Evolutionary conservation across 2,888 invertebrate genomes (phyloP).

Genomic region (Masnerella sp.): DNA sequence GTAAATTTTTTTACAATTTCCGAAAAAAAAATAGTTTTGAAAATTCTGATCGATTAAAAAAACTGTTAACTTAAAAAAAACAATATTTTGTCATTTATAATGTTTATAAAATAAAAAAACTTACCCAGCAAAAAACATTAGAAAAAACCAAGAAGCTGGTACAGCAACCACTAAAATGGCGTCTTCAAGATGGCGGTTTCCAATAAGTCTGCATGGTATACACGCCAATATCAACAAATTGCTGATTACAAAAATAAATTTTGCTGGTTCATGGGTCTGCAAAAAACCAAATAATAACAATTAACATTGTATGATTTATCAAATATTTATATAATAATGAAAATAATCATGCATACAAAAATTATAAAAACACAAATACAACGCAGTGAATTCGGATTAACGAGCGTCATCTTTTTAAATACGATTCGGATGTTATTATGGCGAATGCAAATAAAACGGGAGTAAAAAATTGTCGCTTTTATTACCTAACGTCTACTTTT

Average conservation of each 20-base stretch:
- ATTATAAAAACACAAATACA: too few relatives aligned
- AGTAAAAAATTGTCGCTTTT: slow-evolving; percentile 7
- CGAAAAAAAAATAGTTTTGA: too few relatives aligned
- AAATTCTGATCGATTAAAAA: too few relatives aligned
- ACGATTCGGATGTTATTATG: slow-evolving; percentile 10
- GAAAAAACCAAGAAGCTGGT: slow-evolving; percentile 97
- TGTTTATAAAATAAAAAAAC: slow-evolving; percentile 47
- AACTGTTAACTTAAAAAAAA: too few relatives aligned
- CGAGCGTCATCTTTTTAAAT: slow-evolving; percentile 12
- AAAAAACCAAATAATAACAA: slow-evolving; percentile 61
- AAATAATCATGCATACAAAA: too few relatives aligned
- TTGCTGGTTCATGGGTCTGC: slow-evolving; percentile 95
- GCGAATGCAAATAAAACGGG: slow-evolving; percentile 21
- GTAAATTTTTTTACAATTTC: too few relatives aligned
- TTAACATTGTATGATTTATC: too few relatives aligned
- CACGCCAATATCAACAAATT: slow-evolving; percentile 93
- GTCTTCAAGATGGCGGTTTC: slow-evolving; percentile 90
- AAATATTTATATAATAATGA: too few relatives aligned
- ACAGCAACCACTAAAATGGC: slow-evolving; percentile 94
- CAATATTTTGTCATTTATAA: too few relatives aligned
- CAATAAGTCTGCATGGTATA: slow-evolving; percentile 89
- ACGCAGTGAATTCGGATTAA: slow-evolving; percentile 9
- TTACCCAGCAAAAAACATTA: slow-evolving; percentile 99
- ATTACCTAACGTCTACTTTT: slow-evolving; percentile 25
- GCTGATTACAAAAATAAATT: slow-evolving; percentile 94